These are phyloP conservation scores for Castor canadensis DNA, from an alignment of 2,113 vertebrate genomes.

Conservation along the genomic window DNA sequence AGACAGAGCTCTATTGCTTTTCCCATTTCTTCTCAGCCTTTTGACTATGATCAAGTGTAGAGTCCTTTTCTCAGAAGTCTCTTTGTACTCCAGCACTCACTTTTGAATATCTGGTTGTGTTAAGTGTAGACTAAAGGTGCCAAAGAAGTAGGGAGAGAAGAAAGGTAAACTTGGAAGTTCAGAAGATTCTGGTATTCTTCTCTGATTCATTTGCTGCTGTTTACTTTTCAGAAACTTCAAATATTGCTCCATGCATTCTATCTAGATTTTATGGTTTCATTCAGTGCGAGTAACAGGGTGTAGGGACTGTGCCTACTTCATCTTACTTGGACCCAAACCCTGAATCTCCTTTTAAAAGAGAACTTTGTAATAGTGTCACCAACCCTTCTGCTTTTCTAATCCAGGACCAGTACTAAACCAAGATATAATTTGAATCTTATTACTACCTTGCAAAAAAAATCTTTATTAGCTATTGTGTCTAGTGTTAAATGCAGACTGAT, in stretches of 20 bases:
- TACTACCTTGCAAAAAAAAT: neutral
- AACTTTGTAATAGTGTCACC: neutral
- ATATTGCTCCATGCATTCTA: neutral
- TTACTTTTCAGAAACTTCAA: neutral
- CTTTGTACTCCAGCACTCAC: neutral
- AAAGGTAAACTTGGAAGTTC: neutral
- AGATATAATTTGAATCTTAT: neutral
- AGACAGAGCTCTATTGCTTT: too few species aligned
- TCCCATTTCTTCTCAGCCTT: too few species aligned
- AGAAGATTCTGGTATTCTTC: neutral
- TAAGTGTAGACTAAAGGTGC: neutral
- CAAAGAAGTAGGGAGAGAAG: neutral
- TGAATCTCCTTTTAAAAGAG: conserved; percentile 20
- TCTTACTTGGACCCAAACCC: neutral
- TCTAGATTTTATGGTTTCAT: conserved; percentile 38
- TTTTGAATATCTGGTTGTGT: neutral
- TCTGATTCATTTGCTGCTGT: neutral
- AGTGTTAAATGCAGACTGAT: neutral
- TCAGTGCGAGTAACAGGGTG: neutral
- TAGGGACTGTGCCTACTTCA: neutral
- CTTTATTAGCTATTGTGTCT: neutral
- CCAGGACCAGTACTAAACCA: neutral
- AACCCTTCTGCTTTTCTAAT: conserved; percentile 8
- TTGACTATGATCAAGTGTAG: too few species aligned
- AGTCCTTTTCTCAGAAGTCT: neutral